These are phyloP conservation scores for Arion vulgaris DNA, from an alignment of 1,140 invertebrate genomes.

Conservation along the genomic window DNA sequence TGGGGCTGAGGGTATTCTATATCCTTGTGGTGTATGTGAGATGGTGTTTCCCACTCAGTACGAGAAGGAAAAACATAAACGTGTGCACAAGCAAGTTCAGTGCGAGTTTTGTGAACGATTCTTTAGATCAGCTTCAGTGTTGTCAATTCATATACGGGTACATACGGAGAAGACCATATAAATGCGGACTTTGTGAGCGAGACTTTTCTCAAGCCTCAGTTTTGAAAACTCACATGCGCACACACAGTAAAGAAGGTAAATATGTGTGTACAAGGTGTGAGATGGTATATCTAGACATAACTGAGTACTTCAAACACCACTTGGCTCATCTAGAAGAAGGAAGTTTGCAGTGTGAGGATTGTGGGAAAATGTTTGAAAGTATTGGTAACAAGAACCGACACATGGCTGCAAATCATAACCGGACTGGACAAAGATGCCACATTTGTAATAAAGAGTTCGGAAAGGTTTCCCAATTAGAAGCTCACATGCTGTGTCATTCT, in stretches of 20 bases:
- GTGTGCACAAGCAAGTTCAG: conserved; percentile 41
- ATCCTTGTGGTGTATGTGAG: conserved; percentile 43
- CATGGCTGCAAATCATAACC: conserved; percentile 31
- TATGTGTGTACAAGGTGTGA: conserved; percentile 41
- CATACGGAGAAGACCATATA: conserved; percentile 42
- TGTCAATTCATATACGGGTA: conserved; percentile 41
- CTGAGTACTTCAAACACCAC: conserved; percentile 39
- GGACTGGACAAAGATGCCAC: conserved; percentile 19
- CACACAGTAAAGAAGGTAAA: conserved; percentile 35
- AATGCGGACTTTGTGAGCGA: conserved; percentile 41
- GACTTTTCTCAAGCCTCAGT: conserved; percentile 43
- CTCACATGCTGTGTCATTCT: conserved; percentile 37
- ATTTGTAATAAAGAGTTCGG: conserved; percentile 35
- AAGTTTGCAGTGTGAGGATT: conserved; percentile 41
- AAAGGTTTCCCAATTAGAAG: conserved; percentile 26
- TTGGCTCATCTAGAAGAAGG: conserved; percentile 35
- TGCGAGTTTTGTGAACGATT: conserved; percentile 42
- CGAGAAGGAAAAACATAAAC: conserved; percentile 48
- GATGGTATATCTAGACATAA: conserved; percentile 25
- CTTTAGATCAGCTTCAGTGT: conserved; percentile 40
- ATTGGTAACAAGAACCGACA: conserved; percentile 38
- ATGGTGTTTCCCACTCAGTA: conserved; percentile 41
- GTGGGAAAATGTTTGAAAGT: conserved; percentile 42
- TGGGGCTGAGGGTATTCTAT: conserved; percentile 43
- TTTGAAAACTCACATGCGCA: conserved; percentile 42